Base-by-base conservation (phyloP, 2,888 invertebrate species). In the Thysanoteuthis rhombus region DNA sequence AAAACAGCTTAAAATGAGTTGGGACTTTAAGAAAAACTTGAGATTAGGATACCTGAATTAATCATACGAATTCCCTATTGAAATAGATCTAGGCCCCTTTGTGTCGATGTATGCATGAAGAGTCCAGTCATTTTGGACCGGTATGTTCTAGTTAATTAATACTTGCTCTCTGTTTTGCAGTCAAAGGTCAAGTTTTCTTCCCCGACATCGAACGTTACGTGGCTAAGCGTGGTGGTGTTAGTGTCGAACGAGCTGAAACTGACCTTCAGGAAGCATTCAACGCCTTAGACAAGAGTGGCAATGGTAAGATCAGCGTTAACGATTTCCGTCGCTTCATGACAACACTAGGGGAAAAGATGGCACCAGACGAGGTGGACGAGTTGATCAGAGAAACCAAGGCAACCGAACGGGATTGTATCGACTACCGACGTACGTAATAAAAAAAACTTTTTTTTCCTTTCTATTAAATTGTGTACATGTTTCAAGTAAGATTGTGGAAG, bases 281-380 rank as follows among this genome's bases (percentile, higher is more conserved):
- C 93, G 95, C 94, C 94, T 95, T 96, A 36, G 96, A 95, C 94
- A 95, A 95, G 90, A 95, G 94, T 40, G 96, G 96, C 22, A 95
- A 94, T 58, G 96, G 96, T 0, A 95, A 95, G 93, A 96, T 96
- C 42, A 95, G 95, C 16, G 95, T 95, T 0, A 94, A 94, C 16
- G 96, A 96, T 90, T 96, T 96, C 94, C 95, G 95, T n/a, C 95
- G 95, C 89, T 96, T 96, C 93, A 96, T 96, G 95, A 96, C 96
- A 38, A 96, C 96, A 10, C 95, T 96, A 94, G 96, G 96, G 12
- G 96, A 96, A 93, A 95, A 96, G 92, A 96, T 96, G 96, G 94
- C 95, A 3, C 94, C 94, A 16, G 96, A 96, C 38, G 96, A 96
- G 93, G 96, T 96, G 19, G 96, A 96, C 89, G 96, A 96, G 40